Percentiles rank a stretch among this genome's conserved stretches.
Conservation (phyloP, 1,140 invertebrate genomes). For the Ctenoplectra terminalis region DNA sequence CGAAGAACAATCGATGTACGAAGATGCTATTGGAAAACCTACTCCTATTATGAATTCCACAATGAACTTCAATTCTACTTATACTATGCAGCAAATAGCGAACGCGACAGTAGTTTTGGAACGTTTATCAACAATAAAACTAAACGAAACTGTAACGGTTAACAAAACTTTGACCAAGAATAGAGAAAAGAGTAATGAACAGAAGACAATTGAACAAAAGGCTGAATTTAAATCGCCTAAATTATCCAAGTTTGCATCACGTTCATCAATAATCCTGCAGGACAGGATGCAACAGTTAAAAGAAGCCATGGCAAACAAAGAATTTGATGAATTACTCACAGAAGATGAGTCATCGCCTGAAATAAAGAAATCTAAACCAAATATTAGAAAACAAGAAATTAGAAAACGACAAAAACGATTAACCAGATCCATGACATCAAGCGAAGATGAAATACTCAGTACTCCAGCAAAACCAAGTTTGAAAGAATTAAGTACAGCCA, state of each 20-base stretch:
- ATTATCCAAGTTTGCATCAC: neutral
- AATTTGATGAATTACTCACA: conserved; percentile 74
- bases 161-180: conserved; percentile 20
- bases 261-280: conserved; percentile 10
- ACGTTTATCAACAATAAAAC: conserved; percentile 47
- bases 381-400: conserved; percentile 44
- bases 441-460: conserved; percentile 68
- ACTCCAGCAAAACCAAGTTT: conserved; percentile 39
- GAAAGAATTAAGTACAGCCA: neutral
- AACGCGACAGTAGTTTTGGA: conserved; percentile 75
- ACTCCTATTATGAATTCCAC: conserved; percentile 79
- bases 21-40: conserved; percentile 78
- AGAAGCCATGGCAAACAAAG: conserved; percentile 26
- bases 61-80: conserved; percentile 72
- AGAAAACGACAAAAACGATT: conserved; percentile 35
- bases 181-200: conserved; percentile 19
- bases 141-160: conserved; percentile 73
- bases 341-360: conserved; percentile 80
- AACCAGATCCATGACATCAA: conserved; percentile 47
- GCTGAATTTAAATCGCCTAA: neutral
- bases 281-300: conserved; percentile 47
- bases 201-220: neutral
- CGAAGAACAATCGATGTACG: conserved; percentile 77
- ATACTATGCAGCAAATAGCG: conserved; percentile 69
- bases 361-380: conserved; percentile 46